Evolutionary conservation across 2,888 invertebrate genomes (phyloP), one percentile per base, ranked within the genome.

Genomic region (Sinodicranocentrus sp.): DNA sequence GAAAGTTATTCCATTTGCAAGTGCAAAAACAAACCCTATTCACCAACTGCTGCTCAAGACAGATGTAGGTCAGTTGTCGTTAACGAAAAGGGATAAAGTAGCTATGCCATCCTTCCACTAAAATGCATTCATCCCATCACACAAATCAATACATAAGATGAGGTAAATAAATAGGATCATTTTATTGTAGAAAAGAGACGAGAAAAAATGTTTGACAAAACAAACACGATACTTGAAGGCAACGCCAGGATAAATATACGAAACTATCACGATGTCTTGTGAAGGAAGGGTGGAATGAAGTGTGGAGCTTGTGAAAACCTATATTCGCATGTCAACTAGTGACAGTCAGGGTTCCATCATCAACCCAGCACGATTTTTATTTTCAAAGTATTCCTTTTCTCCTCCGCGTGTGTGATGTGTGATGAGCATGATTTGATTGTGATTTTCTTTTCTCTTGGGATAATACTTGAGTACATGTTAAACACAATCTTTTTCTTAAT

Each of bases 61-160:
- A 52, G 25, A 75, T 75, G 75, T 75, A 75, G 75, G 75, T 75
- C 75, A 75, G 19, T 75, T 63, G 63, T 73, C 61, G 61, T 63
- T 75, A 52, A 65, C 33, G 61, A 44, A 44, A 61, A 61, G n/a
- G n/a, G n/a, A 48, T 48, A 57, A 57, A 25, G 25, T 57, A 25
- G 13, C 25, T 25, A 57, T 57, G 21, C 25, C 57, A 57, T 57
- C 25, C 57, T 15, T 25, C 57, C 25, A 52, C n/a, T 17, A 6
- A 52, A 33, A n/a, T 48, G 17, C 48, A 48, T 17, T 2, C 52
- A 52, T 17, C 25, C 10, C 13, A 25, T 44, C 15, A 48, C 15
- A n/a, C n/a, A 48, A 48, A 48, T 48, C 48, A 48, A 48, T 48
- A 48, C 48, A 48, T 6, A 10, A 33, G 10, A 2, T 48, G 48